A percentile compares a stretch with the other conserved stretches of the same genome.
phyloP scores from a whole-genome alignment of 2,113 vertebrate species.

The Sporophila hypoxantha region DNA sequence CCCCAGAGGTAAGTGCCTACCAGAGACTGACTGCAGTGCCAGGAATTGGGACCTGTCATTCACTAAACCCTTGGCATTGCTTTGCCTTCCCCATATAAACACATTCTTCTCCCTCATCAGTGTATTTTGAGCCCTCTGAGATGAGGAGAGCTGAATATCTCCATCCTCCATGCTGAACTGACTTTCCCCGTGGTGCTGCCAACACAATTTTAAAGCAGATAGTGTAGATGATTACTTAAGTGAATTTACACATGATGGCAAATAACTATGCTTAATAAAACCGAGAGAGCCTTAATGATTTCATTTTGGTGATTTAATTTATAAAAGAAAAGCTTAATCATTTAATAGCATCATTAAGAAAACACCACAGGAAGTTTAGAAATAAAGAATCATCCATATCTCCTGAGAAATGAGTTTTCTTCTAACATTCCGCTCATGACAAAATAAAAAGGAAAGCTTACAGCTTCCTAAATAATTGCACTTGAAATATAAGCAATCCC shows the following conservation, averaged over 20 bases:
- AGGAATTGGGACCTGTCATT: neutral
- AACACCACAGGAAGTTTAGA: conserved; percentile 52
- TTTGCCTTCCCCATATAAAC: neutral
- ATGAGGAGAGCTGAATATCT: neutral
- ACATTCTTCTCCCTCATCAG: neutral
- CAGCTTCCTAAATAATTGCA: conserved; percentile 46
- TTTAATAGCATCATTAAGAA: conserved; percentile 61
- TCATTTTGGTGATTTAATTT: conserved; percentile 60
- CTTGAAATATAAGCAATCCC: conserved; percentile 36
- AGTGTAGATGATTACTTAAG: conserved; percentile 49
- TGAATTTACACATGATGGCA: conserved; percentile 53
- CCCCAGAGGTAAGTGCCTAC: neutral
- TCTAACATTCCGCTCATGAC: conserved; percentile 6
- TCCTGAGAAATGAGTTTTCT: conserved; percentile 58
- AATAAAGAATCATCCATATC: conserved; percentile 46
- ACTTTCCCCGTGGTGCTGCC: neutral
- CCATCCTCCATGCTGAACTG: conserved; percentile 22
- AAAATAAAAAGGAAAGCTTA: conserved; percentile 54
- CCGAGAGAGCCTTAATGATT: conserved; percentile 20
- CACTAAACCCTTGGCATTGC: neutral
- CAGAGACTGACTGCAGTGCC: neutral
- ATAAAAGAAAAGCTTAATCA: conserved; percentile 55
- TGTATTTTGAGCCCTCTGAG: neutral
- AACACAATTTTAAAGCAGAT: conserved; percentile 26
- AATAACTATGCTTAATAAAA: conserved; percentile 60